Evolutionary conservation across 2,797 vertebrate species (phyloP).

Genomic region (Mormyrops boulengeri): DNA sequence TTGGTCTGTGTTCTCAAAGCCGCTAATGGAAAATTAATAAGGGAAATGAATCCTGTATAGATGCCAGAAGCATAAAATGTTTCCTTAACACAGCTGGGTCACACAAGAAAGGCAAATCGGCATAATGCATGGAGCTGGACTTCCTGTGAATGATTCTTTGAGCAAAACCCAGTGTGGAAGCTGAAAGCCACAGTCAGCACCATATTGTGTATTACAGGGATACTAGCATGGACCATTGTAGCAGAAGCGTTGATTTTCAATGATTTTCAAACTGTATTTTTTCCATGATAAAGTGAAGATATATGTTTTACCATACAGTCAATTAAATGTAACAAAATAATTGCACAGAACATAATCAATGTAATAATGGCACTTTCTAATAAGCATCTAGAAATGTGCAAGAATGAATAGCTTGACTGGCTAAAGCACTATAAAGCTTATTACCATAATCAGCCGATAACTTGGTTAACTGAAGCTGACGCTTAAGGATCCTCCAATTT

Average conservation of each 20-base stretch:
- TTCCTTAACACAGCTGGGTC: slow-evolving; percentile 8
- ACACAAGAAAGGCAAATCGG: slow-evolving; percentile 9
- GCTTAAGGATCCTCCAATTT: background rate
- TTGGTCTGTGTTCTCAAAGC: background rate
- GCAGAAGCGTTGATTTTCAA: background rate
- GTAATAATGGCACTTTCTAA: background rate
- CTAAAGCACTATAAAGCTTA: background rate
- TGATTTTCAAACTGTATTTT: background rate
- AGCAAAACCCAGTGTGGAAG: background rate
- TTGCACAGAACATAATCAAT: background rate
- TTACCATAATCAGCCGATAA: background rate
- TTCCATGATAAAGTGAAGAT: background rate
- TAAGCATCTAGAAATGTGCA: background rate
- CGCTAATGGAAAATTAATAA: background rate
- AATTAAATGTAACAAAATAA: background rate
- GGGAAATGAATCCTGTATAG: slow-evolving; percentile 18
- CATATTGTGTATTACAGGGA: background rate
- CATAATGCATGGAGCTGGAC: slow-evolving; percentile 22
- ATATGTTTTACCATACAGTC: background rate
- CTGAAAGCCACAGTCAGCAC: background rate
- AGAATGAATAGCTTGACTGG: background rate
- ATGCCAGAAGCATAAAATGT: slow-evolving; percentile 25
- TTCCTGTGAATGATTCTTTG: slow-evolving; percentile 8
- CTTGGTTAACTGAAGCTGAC: background rate
- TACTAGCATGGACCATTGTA: background rate